These are phyloP conservation scores for Synergus itoensis DNA, from an alignment of 2,888 invertebrate genomes.

Conservation along the genomic window DNA sequence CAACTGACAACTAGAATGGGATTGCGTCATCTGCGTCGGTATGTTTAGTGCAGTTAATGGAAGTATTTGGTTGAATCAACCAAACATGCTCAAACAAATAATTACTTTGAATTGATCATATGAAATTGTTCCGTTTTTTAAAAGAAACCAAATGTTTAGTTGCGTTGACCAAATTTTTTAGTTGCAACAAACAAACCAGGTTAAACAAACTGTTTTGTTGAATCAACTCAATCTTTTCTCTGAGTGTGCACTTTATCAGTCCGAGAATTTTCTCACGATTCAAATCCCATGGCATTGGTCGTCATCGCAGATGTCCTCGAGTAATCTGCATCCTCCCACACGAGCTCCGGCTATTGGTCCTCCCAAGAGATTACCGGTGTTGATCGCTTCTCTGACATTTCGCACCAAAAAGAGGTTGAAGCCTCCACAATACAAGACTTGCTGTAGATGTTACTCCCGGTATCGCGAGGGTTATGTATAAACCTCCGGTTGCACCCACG, in stretches of 20 bases:
- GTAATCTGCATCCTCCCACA: conserved; percentile 31
- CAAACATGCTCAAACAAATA: no score
- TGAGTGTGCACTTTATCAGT: background rate
- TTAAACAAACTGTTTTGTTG: no score
- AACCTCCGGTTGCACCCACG: background rate
- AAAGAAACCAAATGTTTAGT: no score
- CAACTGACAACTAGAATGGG: no score
- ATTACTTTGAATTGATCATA: no score
- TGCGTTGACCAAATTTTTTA: no score
- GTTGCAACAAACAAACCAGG: no score
- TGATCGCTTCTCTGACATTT: background rate
- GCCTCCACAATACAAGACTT: background rate
- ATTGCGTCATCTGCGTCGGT: no score
- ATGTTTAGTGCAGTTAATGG: no score
- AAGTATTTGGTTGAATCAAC: no score
- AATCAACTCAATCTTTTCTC: no score
- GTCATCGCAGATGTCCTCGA: conserved; percentile 8
- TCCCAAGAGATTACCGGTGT: background rate
- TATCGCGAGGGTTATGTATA: conserved; percentile 4
- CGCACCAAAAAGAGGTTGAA: conserved; percentile 1
- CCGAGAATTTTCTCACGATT: background rate
- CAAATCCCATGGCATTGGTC: conserved; percentile 14
- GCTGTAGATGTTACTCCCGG: background rate
- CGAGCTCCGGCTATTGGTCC: background rate
- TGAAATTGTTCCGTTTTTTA: no score